A percentile compares a stretch with the other conserved stretches of the same genome.
Conservation (phyloP, 2,113 vertebrate genomes). For the Maccullochella peelii region DNA sequence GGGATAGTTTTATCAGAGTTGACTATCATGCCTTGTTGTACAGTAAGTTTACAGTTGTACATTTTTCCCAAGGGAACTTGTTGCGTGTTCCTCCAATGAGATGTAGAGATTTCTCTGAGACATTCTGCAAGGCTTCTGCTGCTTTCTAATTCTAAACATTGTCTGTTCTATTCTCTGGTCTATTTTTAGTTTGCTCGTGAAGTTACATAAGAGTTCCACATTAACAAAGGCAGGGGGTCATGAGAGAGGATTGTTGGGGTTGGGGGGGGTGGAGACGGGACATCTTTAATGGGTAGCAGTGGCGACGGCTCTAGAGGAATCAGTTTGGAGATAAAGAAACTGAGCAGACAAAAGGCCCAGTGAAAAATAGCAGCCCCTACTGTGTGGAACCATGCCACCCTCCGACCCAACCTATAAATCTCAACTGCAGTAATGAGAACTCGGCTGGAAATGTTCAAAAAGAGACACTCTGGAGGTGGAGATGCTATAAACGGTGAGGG, state of each 20-base stretch:
- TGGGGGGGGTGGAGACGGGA: conserved; percentile 28
- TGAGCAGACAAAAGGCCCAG: conserved; percentile 57
- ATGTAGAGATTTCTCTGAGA: conserved; percentile 53
- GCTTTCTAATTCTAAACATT: conserved; percentile 65
- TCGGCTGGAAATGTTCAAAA: conserved; percentile 57
- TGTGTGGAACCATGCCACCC: conserved; percentile 51
- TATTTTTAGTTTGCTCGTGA: conserved; percentile 71
- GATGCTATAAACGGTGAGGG: conserved; percentile 54
- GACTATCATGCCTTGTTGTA: conserved; percentile 17
- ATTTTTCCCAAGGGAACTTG: conserved; percentile 49
- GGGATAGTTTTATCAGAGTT: conserved; percentile 15
- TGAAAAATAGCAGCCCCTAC: conserved; percentile 55
- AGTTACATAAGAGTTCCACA: conserved; percentile 73
- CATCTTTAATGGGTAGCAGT: conserved; percentile 60
- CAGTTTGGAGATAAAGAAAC: conserved; percentile 56
- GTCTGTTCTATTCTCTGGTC: conserved; percentile 54
- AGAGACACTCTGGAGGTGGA: conserved; percentile 38
- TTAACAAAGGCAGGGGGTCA: conserved; percentile 70
- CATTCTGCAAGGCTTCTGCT: conserved; percentile 44
- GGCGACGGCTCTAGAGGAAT: conserved; percentile 32
- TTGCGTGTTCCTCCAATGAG: conserved; percentile 32
- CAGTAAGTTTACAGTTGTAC: conserved; percentile 21
- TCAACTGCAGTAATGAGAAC: conserved; percentile 66
- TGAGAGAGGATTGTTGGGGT: conserved; percentile 56
- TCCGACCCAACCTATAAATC: conserved; percentile 67